Conservation (phyloP, 2,113 vertebrate species). For the Strix aluco region DNA sequence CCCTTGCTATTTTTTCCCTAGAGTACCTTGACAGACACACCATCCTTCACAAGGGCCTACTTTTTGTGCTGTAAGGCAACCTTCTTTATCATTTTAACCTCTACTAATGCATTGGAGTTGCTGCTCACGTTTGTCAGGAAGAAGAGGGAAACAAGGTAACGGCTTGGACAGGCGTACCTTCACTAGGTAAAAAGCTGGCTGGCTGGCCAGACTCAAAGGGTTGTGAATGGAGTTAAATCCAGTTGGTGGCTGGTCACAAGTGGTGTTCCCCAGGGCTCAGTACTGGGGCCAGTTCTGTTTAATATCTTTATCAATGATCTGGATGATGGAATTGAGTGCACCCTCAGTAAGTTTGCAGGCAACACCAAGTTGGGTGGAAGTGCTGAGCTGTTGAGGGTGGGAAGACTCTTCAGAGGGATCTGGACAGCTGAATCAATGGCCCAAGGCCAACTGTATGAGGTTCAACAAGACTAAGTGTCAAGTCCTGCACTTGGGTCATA, state of each 20-base stretch:
- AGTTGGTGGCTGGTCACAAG: not conserved
- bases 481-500: not conserved
- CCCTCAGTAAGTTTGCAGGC: not conserved
- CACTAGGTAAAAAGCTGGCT: not conserved
- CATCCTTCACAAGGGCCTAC: not conserved
- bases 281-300: not conserved
- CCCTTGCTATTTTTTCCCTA: not conserved
- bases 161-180: not conserved
- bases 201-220: not conserved
- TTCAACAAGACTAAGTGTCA: not conserved
- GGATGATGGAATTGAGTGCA: rapidly evolving
- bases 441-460: not conserved
- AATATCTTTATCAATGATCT: not conserved
- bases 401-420: not conserved
- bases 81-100: not conserved
- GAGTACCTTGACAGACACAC: not conserved
- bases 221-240: not conserved
- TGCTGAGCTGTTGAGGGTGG: not conserved
- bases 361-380: not conserved
- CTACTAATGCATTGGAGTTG: not conserved
- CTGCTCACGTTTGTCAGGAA: not conserved
- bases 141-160: not conserved
- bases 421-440: not conserved
- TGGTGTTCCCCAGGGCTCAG: not conserved
- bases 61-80: not conserved